Conservation (phyloP, 2,888 invertebrate species). For the Ptycholaimellus sp. region DNA sequence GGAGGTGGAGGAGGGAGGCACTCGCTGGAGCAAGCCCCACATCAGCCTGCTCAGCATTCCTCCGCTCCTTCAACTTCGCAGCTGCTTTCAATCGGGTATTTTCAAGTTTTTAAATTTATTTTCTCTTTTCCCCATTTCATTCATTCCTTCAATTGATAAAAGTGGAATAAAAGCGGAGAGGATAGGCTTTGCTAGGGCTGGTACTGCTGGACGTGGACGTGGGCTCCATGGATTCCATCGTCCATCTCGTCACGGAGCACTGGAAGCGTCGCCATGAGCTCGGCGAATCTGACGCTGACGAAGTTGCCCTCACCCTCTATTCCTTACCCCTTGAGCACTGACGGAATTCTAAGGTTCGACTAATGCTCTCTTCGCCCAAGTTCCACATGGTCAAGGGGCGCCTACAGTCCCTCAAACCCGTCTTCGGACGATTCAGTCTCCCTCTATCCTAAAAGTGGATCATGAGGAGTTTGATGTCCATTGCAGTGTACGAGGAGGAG, state of each 20-base stretch:
- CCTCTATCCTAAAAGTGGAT: too few relatives aligned
- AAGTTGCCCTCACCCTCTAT: too few relatives aligned
- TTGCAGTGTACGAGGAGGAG: too few relatives aligned
- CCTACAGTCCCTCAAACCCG: background rate
- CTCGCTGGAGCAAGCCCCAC: slow-evolving; percentile 34
- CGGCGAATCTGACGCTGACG: background rate
- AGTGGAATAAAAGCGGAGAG: too few relatives aligned
- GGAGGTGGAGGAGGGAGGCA: slow-evolving; percentile 34
- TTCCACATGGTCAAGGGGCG: slow-evolving; percentile 4
- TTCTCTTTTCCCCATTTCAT: too few relatives aligned
- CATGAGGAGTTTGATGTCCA: too few relatives aligned
- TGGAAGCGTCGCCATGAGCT: slow-evolving; percentile 4
- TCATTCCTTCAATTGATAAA: too few relatives aligned
- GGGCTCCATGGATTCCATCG: slow-evolving; percentile 6
- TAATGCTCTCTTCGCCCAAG: slow-evolving; percentile 2
- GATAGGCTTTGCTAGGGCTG: too few relatives aligned
- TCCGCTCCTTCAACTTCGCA: slow-evolving; percentile 29
- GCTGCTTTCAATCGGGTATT: slow-evolving; percentile 26
- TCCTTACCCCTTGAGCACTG: too few relatives aligned
- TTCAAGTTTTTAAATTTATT: too few relatives aligned
- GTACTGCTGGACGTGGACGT: slow-evolving; percentile 7
- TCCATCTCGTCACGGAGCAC: background rate
- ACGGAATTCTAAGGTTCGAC: too few relatives aligned
- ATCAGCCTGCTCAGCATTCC: slow-evolving; percentile 32
- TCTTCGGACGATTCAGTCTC: too few relatives aligned